Percentiles rank a stretch among this genome's conserved stretches.
Evolutionary conservation across 2,797 vertebrate genomes (phyloP).

Genomic region (Dipus sagitta): DNA sequence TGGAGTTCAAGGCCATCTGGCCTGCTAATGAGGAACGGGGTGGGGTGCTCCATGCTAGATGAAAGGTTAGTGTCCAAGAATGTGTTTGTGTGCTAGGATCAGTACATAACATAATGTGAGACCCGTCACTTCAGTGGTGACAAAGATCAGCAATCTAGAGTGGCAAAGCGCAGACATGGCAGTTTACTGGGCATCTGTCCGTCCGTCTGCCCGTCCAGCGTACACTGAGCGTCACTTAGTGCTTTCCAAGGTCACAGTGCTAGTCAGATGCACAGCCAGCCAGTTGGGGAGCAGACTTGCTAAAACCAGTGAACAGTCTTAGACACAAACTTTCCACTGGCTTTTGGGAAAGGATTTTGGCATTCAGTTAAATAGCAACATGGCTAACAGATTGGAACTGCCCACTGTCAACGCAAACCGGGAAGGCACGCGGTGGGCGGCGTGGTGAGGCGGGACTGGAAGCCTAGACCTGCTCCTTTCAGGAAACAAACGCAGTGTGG

Average conservation of each 20-base stretch:
- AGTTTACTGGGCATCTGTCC: neutral
- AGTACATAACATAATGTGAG: neutral
- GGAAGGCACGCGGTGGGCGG: neutral
- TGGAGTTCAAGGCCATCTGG: too few relatives aligned
- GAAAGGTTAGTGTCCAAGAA: neutral
- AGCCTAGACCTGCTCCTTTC: neutral
- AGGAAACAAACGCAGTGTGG: neutral
- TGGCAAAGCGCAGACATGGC: neutral
- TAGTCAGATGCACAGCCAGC: neutral
- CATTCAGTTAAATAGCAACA: neutral
- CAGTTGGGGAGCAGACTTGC: neutral
- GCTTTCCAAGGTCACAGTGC: constrained; percentile 1
- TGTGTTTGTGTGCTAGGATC: neutral
- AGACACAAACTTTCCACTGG: neutral
- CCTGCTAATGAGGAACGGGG: too few relatives aligned
- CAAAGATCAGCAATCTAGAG: neutral
- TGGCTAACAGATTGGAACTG: constrained; percentile 24
- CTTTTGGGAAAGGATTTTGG: neutral
- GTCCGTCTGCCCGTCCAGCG: neutral
- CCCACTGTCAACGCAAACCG: neutral
- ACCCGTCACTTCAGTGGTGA: neutral
- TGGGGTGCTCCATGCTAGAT: neutral
- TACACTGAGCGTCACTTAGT: neutral
- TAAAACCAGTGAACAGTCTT: neutral
- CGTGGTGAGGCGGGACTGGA: too few relatives aligned